Evolutionary conservation across 2,797 vertebrate genomes (phyloP), one percentile per base, ranked within the genome.

Genomic region (Cyclopterus lumpus): DNA sequence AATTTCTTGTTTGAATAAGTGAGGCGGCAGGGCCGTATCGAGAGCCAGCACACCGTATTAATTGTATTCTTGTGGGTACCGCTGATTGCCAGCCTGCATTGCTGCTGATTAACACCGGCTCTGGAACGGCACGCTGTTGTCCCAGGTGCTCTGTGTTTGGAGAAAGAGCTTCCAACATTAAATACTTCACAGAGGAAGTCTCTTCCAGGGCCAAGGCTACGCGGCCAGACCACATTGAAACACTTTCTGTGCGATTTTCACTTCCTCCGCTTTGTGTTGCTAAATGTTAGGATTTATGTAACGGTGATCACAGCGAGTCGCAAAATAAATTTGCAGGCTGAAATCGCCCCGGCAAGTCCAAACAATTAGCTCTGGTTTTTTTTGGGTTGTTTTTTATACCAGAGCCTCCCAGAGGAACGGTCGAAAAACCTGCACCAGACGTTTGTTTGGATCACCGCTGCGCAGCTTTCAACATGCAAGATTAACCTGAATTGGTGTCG

Each of bases 111-210:
- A 95, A 94, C 92, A 87, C 88, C 69, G 78, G 89, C 84, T 80
- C 88, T 93, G 93, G 89, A 94, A 84, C 80, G 65, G 86, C 92
- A 83, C 82, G 89, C 89, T 95, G 95, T 95, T 95, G 94, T 95
- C 93, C 93, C 95, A 95, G 95, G 95, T 95, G 93, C 92, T 84
- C 87, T 67, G 88, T 95, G 93, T 95, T 94, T 95, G 88, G 87
- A 94, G 85, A 95, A 90, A 80, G 71, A 46, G 88, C 87, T 86
- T 94, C 94, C 94, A 94, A 92, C 93, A 91, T 87, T 89, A 91
- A 93, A 93, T 94, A 93, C 92, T 93, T 93, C 92, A 89, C 90
- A 91, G 92, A 93, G 93, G 94, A 94, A 95, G 93, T 94, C 92
- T 92, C 90, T 92, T 86, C 80, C 81, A 71, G 89, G 80, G 91